Percentiles rank a stretch among this genome's conserved stretches.
These are phyloP conservation scores for Hypomesus transpacificus DNA, from an alignment of 2,113 vertebrate species.

Conservation along the genomic window DNA sequence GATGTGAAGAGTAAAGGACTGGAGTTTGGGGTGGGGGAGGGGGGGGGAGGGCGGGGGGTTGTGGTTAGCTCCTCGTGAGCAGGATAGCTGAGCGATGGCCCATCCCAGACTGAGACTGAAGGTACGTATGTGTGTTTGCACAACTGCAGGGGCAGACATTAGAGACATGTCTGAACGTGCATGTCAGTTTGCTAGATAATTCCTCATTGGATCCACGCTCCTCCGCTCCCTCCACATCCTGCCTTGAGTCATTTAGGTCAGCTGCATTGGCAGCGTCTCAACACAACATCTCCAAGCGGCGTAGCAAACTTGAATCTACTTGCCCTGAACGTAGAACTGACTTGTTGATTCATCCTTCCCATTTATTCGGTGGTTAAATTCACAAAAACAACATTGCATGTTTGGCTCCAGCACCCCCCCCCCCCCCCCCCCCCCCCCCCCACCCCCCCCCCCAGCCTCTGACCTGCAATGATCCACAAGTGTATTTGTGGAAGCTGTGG, in stretches of 20 bases:
- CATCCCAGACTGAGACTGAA: neutral
- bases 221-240: neutral
- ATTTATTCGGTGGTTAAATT: constrained; percentile 18
- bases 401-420: constrained; percentile 1
- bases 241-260: neutral
- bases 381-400: constrained; percentile 28
- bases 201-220: neutral
- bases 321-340: neutral
- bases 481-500: constrained; percentile 35
- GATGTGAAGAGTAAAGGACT: too few relatives aligned
- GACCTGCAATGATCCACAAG: neutral
- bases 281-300: neutral
- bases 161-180: too few relatives aligned
- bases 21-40: neutral
- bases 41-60: neutral
- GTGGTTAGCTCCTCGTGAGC: neutral
- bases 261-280: neutral
- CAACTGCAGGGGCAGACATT: neutral
- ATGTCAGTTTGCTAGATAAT: too few relatives aligned
- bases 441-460: constrained; percentile 39
- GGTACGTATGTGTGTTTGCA: neutral
- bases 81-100: too few relatives aligned
- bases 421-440: constrained; percentile 33
- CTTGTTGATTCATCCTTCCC: neutral
- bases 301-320: neutral